phyloP scores from a whole-genome alignment of 2,888 invertebrate species.

The Junonia oenone region DNA sequence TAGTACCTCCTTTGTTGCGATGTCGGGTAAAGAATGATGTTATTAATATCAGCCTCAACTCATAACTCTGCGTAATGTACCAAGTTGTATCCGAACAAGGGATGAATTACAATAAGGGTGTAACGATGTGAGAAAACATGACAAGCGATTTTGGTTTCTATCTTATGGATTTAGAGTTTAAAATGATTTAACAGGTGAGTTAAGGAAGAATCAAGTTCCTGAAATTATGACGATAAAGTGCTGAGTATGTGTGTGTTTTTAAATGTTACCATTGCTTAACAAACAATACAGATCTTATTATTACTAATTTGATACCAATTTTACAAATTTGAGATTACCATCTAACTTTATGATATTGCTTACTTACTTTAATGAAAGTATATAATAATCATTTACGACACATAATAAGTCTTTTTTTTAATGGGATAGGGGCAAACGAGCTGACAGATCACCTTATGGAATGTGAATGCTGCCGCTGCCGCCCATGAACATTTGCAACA shows the following conservation, averaged over 20 bases:
- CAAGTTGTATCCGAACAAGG: slow-evolving; percentile 23
- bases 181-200: not conserved
- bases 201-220: not conserved
- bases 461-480: too few species aligned
- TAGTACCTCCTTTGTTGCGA: not conserved
- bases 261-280: too few species aligned
- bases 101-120: slow-evolving; percentile 25
- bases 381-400: too few species aligned
- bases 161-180: not conserved
- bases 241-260: not conserved
- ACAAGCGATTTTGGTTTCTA: slow-evolving; percentile 12
- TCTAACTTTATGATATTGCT: too few species aligned
- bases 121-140: slow-evolving; percentile 4
- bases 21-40: slow-evolving; percentile 19
- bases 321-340: too few species aligned
- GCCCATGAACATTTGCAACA: too few species aligned
- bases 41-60: slow-evolving; percentile 21
- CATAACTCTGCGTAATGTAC: slow-evolving; percentile 21
- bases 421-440: too few species aligned
- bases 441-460: too few species aligned
- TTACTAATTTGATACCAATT: too few species aligned
- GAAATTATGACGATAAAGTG: not conserved
- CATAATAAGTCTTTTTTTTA: too few species aligned
- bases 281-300: too few species aligned
- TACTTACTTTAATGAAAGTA: too few species aligned